Evolutionary conservation across 2,797 vertebrate species (phyloP).

Genomic region (Lepidocolaptes lacrymiger): DNA sequence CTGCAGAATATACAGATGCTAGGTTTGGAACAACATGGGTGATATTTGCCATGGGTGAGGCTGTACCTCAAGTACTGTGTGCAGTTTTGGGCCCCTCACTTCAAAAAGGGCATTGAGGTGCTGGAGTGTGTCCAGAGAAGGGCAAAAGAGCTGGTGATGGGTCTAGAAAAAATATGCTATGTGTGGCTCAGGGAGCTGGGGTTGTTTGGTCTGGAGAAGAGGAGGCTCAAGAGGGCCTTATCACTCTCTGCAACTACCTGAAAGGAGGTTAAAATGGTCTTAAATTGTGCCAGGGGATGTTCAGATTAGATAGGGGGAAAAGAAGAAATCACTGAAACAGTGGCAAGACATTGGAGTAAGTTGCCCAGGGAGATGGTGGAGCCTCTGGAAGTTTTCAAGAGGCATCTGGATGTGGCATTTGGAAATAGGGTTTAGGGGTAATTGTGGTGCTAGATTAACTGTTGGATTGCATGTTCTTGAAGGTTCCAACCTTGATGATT

Average conservation of each 20-base stretch:
- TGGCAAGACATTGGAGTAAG: background rate
- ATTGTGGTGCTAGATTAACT: background rate
- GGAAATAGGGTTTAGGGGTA: background rate
- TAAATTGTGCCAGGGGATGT: background rate
- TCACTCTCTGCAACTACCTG: background rate
- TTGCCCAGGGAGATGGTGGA: background rate
- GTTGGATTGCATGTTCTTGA: background rate
- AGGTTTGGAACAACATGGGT: background rate
- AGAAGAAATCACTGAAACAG: background rate
- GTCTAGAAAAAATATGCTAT: background rate
- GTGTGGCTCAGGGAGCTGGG: background rate
- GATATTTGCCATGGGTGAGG: background rate
- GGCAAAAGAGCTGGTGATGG: accelerated
- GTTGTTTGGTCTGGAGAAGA: background rate
- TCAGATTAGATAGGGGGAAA: background rate
- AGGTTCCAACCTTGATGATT: background rate
- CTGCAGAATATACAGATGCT: background rate
- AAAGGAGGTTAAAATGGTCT: background rate
- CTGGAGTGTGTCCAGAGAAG: background rate
- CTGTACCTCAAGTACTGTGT: background rate
- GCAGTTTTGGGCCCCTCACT: background rate
- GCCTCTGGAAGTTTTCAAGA: background rate
- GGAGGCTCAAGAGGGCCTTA: too few relatives aligned
- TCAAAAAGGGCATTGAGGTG: background rate
- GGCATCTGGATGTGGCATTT: background rate